Evolutionary conservation across 2,888 invertebrate genomes (phyloP).

Genomic region (Mimachlamys varia): DNA sequence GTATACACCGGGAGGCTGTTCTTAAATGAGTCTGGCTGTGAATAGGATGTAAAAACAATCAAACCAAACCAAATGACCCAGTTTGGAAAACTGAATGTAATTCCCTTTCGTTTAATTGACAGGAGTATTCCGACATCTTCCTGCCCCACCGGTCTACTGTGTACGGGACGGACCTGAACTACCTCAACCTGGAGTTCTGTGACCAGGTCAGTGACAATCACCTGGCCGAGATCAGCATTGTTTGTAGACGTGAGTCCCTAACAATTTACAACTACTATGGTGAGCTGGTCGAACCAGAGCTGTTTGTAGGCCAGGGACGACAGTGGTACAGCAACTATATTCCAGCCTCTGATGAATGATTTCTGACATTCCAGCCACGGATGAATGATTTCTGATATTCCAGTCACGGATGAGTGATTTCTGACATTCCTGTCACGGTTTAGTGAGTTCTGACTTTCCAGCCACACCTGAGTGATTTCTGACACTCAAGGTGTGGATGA

Average conservation of each 20-base stretch:
- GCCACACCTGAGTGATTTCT: no score
- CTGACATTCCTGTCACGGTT: no score
- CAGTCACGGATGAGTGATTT: not conserved
- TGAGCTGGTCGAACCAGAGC: constrained; percentile 56
- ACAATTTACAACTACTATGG: constrained; percentile 63
- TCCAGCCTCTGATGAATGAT: not conserved
- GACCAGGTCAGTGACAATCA: constrained; percentile 64
- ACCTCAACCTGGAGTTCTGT: constrained; percentile 64
- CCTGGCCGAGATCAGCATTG: constrained; percentile 61
- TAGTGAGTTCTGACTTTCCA: no score
- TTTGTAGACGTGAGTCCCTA: constrained; percentile 63
- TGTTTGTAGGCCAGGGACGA: constrained; percentile 32
- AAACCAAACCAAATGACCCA: no score
- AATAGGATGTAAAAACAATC: no score
- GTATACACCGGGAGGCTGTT: no score
- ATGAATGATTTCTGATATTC: not conserved
- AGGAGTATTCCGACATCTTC: constrained; percentile 52
- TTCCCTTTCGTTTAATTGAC: no score
- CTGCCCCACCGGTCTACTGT: constrained; percentile 60
- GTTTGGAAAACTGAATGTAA: no score
- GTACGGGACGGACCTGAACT: constrained; percentile 58
- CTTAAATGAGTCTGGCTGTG: no score
- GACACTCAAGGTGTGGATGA: no score
- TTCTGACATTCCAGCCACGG: not conserved
- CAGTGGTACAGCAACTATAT: constrained; percentile 32